Conservation (phyloP, 2,113 vertebrate species). For the Salminus brasiliensis region DNA sequence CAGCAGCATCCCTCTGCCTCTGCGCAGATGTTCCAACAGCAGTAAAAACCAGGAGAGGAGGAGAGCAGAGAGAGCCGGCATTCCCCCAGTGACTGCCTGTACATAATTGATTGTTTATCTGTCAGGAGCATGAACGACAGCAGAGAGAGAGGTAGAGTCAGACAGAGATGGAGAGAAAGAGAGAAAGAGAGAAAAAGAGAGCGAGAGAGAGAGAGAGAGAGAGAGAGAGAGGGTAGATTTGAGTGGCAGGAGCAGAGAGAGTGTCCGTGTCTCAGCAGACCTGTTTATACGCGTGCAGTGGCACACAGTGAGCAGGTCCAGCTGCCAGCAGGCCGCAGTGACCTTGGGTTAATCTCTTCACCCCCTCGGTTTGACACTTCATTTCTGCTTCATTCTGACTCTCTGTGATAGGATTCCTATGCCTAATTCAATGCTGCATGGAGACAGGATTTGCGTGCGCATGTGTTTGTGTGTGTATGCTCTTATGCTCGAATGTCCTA, state of each 20-base stretch:
- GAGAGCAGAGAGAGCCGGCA: background rate
- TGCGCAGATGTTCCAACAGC: slow-evolving; percentile 21
- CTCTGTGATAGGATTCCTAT: background rate
- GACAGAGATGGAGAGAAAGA: background rate
- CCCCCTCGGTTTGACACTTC: slow-evolving; percentile 23
- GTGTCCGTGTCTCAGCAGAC: slow-evolving; percentile 42
- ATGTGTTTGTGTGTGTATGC: background rate
- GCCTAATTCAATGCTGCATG: slow-evolving; percentile 17
- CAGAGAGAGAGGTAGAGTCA: slow-evolving; percentile 28
- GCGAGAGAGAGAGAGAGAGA: background rate
- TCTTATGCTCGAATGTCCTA: background rate
- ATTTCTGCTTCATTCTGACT: slow-evolving; percentile 21
- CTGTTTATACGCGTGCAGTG: slow-evolving; percentile 54
- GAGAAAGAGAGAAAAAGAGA: slow-evolving; percentile 8
- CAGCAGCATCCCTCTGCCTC: background rate
- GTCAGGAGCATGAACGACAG: slow-evolving; percentile 67
- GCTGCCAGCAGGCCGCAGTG: slow-evolving; percentile 53
- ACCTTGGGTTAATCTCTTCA: slow-evolving; percentile 60
- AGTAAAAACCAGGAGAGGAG: background rate
- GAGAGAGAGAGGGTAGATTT: slow-evolving; percentile 3
- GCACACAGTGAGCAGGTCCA: slow-evolving; percentile 45
- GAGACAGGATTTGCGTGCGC: background rate
- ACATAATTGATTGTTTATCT: slow-evolving; percentile 80
- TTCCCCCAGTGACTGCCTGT: slow-evolving; percentile 68
- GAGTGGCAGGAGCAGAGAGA: slow-evolving; percentile 41